Conservation (phyloP, 2,113 vertebrate species). For the Eleginops maclovinus region DNA sequence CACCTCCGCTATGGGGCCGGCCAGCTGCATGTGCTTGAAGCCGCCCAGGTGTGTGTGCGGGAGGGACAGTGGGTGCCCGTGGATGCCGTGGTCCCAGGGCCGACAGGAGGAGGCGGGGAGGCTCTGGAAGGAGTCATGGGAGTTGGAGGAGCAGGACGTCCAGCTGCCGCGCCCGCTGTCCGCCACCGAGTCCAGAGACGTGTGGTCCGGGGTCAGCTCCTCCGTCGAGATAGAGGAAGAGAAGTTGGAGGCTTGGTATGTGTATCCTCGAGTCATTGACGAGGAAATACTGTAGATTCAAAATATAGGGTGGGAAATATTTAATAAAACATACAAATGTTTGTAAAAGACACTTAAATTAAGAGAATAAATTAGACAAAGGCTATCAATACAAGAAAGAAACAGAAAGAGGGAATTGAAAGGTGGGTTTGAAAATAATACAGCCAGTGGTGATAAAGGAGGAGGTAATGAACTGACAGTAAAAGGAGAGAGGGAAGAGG, state of each 20-base stretch:
- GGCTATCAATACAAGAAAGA: too few species aligned
- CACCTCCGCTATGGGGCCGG: constrained; percentile 88
- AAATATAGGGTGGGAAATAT: too few species aligned
- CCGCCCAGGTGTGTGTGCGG: constrained; percentile 78
- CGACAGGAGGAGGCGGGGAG: constrained; percentile 86
- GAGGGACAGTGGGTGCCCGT: constrained; percentile 83
- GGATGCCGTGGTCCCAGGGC: constrained; percentile 84
- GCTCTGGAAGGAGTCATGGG: constrained; percentile 96
- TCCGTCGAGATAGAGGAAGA: constrained; percentile 88
- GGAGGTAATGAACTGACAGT: too few species aligned
- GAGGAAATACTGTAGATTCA: constrained; percentile 59
- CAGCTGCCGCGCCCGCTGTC: constrained; percentile 97
- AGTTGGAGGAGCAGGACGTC: constrained; percentile 97
- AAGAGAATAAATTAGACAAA: too few species aligned
- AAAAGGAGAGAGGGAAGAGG: too few species aligned
- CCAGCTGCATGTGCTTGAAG: constrained; percentile 87
- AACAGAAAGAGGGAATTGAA: too few species aligned
- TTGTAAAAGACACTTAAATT: too few species aligned
- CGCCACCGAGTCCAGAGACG: constrained; percentile 84
- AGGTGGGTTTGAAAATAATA: too few species aligned
- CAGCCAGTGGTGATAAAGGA: too few species aligned
- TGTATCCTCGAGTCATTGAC: constrained; percentile 73
- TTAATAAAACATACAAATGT: too few species aligned
- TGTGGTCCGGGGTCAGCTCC: constrained; percentile 91
- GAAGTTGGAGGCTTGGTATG: constrained; percentile 82